These are phyloP conservation scores for Bhutanitis thaidina DNA, from an alignment of 2,888 invertebrate genomes.

Conservation along the genomic window DNA sequence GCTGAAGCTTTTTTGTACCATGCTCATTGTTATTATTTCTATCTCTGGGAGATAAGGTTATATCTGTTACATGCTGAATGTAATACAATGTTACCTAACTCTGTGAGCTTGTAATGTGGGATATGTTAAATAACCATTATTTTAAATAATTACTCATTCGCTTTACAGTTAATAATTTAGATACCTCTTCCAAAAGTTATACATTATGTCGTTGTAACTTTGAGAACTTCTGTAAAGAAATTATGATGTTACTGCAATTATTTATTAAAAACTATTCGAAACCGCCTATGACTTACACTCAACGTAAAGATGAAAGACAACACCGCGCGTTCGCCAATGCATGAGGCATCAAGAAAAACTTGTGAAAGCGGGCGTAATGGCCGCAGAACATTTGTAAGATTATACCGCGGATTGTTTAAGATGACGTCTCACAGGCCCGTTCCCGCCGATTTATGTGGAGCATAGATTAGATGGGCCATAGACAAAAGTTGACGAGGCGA, in stretches of 20 bases:
- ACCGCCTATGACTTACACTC: slow-evolving; percentile 28
- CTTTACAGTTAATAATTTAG: too few relatives aligned
- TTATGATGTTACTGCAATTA: too few relatives aligned
- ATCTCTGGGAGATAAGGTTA: background rate
- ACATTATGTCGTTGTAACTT: too few relatives aligned
- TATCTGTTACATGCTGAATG: too few relatives aligned
- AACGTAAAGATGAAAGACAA: slow-evolving; percentile 44
- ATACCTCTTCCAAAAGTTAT: too few relatives aligned
- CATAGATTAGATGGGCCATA: slow-evolving; percentile 24
- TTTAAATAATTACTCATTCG: too few relatives aligned
- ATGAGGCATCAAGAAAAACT: slow-evolving; percentile 61
- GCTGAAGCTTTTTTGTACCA: slow-evolving; percentile 17
- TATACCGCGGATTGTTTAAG: slow-evolving; percentile 53
- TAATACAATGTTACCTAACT: too few relatives aligned
- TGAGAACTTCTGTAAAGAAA: too few relatives aligned
- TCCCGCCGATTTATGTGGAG: slow-evolving; percentile 31
- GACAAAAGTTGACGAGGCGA: background rate
- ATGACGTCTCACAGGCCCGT: slow-evolving; percentile 30
- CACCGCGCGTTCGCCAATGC: slow-evolving; percentile 57
- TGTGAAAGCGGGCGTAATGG: slow-evolving; percentile 66
- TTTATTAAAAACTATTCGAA: background rate
- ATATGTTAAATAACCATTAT: too few relatives aligned
- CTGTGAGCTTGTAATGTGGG: too few relatives aligned
- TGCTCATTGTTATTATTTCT: background rate
- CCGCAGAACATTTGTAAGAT: slow-evolving; percentile 66